Percentiles rank a stretch among this genome's conserved stretches.
Evolutionary conservation across 1,140 invertebrate species (phyloP).

Genomic region (Vollenhovia emeryi): DNA sequence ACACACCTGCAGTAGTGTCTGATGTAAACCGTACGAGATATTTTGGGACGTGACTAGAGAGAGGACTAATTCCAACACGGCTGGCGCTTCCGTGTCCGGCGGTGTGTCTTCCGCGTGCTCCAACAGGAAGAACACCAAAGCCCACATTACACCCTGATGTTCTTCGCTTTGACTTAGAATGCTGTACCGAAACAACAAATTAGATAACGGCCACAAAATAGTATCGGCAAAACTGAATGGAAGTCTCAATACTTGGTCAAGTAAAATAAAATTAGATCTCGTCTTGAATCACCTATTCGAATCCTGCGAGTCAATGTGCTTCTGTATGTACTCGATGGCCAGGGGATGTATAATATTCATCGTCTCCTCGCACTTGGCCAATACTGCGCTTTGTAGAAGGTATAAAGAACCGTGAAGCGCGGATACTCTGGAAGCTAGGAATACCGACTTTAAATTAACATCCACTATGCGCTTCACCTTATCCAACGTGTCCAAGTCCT

Average conservation of each 20-base stretch:
- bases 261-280: neutral
- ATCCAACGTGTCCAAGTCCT: constrained; percentile 86
- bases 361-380: constrained; percentile 87
- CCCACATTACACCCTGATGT: constrained; percentile 89
- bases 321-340: constrained; percentile 89
- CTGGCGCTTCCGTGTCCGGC: constrained; percentile 81
- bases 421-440: constrained; percentile 89
- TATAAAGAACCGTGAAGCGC: constrained; percentile 92
- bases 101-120: constrained; percentile 86
- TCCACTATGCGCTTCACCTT: constrained; percentile 89
- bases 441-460: constrained; percentile 87
- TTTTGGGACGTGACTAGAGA: constrained; percentile 79
- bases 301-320: constrained; percentile 87
- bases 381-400: constrained; percentile 89
- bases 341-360: constrained; percentile 87
- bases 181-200: constrained; percentile 68
- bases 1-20: constrained; percentile 84
- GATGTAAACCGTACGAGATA: constrained; percentile 81
- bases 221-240: constrained; percentile 68
- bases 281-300: constrained; percentile 80
- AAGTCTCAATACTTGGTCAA: constrained; percentile 29
- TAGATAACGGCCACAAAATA: constrained; percentile 73
- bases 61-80: constrained; percentile 83
- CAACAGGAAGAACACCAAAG: constrained; percentile 89
- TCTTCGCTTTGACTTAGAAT: constrained; percentile 87